Evolutionary conservation across 2,888 invertebrate species (phyloP).

Genomic region (Chrysina gloriosa): DNA sequence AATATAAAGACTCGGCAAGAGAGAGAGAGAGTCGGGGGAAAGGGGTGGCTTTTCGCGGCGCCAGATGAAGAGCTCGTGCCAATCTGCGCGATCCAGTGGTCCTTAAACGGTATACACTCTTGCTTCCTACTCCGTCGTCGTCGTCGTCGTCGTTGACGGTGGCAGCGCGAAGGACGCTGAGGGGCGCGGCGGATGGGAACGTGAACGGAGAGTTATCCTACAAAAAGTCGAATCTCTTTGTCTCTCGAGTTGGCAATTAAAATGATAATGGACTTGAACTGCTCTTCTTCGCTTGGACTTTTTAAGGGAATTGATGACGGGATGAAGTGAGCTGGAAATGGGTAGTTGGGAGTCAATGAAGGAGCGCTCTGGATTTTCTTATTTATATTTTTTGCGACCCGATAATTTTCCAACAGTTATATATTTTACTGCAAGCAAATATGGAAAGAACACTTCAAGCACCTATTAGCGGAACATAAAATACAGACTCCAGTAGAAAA

Average conservation of each 20-base stretch:
- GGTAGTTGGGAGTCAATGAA: slow-evolving; percentile 8
- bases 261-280: slow-evolving; percentile 27
- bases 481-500: too few species aligned
- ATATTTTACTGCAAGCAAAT: too few species aligned
- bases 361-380: background rate
- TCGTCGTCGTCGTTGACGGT: too few species aligned
- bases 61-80: slow-evolving; percentile 59
- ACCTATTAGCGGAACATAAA: too few species aligned
- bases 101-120: slow-evolving; percentile 47
- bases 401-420: background rate
- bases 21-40: slow-evolving; percentile 66
- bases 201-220: background rate
- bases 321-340: background rate
- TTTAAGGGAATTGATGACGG: slow-evolving; percentile 11
- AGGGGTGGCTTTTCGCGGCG: slow-evolving; percentile 48
- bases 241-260: slow-evolving; percentile 24
- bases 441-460: too few species aligned
- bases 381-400: slow-evolving; percentile 4
- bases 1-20: slow-evolving; percentile 73
- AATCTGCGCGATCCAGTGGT: slow-evolving; percentile 49
- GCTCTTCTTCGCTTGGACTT: slow-evolving; percentile 23
- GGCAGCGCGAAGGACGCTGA: too few species aligned
- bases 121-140: background rate
- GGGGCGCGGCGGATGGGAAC: background rate
- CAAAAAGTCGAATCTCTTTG: slow-evolving; percentile 33